Conservation (phyloP, 2,113 vertebrate species). For the Platycercus adscitus region DNA sequence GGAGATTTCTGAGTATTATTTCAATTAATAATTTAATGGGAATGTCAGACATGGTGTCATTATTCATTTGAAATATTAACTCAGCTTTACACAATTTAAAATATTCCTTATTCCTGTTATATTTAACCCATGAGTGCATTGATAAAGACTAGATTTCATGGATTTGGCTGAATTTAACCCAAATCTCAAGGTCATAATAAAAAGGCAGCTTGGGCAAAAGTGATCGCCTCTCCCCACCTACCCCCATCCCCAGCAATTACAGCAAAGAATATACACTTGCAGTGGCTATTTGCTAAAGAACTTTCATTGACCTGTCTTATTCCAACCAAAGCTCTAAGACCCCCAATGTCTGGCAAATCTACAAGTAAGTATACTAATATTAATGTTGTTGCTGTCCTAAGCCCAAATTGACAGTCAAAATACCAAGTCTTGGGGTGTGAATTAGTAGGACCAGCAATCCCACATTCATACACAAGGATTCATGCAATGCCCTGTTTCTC, state of each 20-base stretch:
- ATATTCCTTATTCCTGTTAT: not conserved
- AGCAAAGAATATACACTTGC: not conserved
- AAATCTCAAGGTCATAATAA: not conserved
- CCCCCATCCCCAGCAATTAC: not conserved
- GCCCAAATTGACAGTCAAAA: not conserved
- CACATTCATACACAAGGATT: not conserved
- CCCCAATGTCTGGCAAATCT: not conserved
- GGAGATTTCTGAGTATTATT: not conserved
- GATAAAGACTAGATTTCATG: not conserved
- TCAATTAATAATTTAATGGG: not conserved
- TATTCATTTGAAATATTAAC: not conserved
- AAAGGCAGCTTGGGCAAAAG: not conserved
- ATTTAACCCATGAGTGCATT: not conserved
- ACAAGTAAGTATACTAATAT: not conserved
- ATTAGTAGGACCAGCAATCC: not conserved
- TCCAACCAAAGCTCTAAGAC: not conserved
- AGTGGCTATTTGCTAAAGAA: not conserved
- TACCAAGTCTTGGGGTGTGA: not conserved
- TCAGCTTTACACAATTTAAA: not conserved
- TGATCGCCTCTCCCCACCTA: not conserved
- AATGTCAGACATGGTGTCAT: not conserved
- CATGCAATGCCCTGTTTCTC: not conserved
- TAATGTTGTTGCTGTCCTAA: not conserved
- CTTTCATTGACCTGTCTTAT: not conserved
- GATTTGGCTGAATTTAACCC: not conserved